A percentile compares a stretch with the other conserved stretches of the same genome.
phyloP scores from a whole-genome alignment of 2,113 vertebrate species.

The Ochotona princeps region DNA sequence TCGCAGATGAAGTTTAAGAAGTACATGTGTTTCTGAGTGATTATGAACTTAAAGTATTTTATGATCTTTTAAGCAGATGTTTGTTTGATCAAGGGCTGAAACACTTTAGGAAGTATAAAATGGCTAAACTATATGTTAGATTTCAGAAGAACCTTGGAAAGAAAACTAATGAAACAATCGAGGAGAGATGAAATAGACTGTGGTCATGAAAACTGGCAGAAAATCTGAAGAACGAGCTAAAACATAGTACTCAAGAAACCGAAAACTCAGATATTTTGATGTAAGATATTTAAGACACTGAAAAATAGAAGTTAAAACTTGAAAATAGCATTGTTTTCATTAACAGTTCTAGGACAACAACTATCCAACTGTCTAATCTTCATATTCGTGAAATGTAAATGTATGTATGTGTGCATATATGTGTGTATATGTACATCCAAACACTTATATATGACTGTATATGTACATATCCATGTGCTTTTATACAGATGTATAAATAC shows the following conservation, averaged over 20 bases:
- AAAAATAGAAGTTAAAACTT: background rate
- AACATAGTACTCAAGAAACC: background rate
- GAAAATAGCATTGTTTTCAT: background rate
- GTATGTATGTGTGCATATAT: background rate
- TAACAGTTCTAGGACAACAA: background rate
- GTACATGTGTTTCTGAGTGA: constrained; percentile 49
- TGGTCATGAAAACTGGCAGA: background rate
- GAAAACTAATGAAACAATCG: background rate
- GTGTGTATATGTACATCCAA: background rate
- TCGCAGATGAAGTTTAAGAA: constrained; percentile 31
- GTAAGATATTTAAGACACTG: background rate
- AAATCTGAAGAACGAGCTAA: background rate
- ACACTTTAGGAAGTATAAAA: constrained; percentile 59
- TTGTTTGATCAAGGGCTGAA: constrained; percentile 70
- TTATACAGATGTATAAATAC: background rate
- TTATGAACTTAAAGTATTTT: constrained; percentile 67
- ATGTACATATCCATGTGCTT: background rate
- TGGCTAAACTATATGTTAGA: constrained; percentile 38
- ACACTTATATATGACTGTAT: too few species aligned
- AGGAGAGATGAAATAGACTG: constrained; percentile 41
- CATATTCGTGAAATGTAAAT: background rate
- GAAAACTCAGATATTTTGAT: background rate
- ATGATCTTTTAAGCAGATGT: constrained; percentile 62
- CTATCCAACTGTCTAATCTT: background rate
- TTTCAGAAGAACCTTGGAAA: constrained; percentile 8